phyloP scores from a whole-genome alignment of 2,797 vertebrate species.

The Pteropus rufus region DNA sequence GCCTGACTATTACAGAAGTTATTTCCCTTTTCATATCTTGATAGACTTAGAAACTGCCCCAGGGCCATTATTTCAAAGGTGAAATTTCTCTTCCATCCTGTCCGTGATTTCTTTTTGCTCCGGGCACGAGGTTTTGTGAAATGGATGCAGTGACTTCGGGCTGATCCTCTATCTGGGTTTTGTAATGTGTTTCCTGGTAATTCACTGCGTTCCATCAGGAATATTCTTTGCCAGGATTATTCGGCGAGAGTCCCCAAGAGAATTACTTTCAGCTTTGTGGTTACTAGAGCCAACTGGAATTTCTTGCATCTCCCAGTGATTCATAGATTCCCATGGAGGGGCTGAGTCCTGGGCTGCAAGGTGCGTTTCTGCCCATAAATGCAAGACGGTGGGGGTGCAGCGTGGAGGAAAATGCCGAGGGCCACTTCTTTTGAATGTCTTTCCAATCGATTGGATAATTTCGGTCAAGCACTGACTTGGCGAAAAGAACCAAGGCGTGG shows the following conservation, averaged over 20 bases:
- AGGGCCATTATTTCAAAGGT: slow-evolving; percentile 40
- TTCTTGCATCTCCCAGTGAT: not conserved
- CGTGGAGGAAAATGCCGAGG: not conserved
- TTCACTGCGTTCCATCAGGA: not conserved
- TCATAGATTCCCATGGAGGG: not conserved
- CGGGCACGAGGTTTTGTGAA: not conserved
- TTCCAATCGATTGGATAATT: rapidly evolving
- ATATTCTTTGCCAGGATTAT: slow-evolving; percentile 5
- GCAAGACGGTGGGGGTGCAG: not conserved
- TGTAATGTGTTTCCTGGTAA: slow-evolving; percentile 39
- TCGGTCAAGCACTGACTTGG: not conserved
- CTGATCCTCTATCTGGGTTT: not conserved
- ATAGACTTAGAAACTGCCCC: slow-evolving; percentile 35
- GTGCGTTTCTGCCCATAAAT: not conserved
- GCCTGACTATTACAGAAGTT: not conserved
- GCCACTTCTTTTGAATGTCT: not conserved
- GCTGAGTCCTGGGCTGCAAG: not conserved
- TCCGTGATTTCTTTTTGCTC: slow-evolving; percentile 17
- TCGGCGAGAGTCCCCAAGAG: slow-evolving; percentile 5
- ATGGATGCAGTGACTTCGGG: not conserved
- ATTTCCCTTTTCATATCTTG: slow-evolving; percentile 40
- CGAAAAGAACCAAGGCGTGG: not conserved
- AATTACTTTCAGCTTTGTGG: slow-evolving; percentile 44
- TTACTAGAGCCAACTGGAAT: slow-evolving; percentile 38
- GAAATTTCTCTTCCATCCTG: not conserved